Percentiles rank a stretch among this genome's conserved stretches.
These are phyloP conservation scores for Poecile atricapillus DNA, from an alignment of 2,113 vertebrate species.

Conservation along the genomic window DNA sequence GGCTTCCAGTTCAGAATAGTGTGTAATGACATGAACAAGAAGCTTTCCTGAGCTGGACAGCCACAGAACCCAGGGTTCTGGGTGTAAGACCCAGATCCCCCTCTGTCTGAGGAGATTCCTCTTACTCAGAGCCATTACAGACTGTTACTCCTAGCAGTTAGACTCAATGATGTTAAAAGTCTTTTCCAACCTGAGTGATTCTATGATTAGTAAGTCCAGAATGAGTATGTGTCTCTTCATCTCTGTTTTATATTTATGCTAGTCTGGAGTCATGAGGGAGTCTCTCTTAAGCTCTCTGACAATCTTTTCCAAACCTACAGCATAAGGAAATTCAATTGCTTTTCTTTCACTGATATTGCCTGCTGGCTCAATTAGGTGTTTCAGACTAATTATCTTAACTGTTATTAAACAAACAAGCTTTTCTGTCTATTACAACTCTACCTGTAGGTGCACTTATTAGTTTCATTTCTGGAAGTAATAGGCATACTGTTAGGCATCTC, in stretches of 20 bases:
- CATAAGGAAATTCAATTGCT: not conserved
- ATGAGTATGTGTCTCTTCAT: not conserved
- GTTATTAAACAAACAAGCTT: not conserved
- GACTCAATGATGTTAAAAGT: not conserved
- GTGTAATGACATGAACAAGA: not conserved
- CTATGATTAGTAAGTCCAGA: not conserved
- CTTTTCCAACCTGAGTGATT: not conserved
- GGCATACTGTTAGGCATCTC: not conserved
- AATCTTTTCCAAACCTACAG: not conserved
- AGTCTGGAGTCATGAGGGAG: rapidly evolving
- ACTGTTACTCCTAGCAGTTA: not conserved
- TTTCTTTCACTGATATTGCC: not conserved
- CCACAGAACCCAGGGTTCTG: not conserved
- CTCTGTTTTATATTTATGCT: not conserved
- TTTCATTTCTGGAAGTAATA: not conserved
- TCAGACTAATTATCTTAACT: not conserved
- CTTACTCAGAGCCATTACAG: not conserved
- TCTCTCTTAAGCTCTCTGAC: not conserved
- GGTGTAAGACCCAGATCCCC: not conserved
- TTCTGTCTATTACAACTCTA: not conserved
- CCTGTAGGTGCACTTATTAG: not conserved
- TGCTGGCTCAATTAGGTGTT: not conserved
- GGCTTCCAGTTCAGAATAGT: not conserved
- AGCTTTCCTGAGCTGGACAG: not conserved
- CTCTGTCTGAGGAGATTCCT: not conserved